phyloP scores from a whole-genome alignment of 2,888 invertebrate species.

The Odontothrips loti region DNA sequence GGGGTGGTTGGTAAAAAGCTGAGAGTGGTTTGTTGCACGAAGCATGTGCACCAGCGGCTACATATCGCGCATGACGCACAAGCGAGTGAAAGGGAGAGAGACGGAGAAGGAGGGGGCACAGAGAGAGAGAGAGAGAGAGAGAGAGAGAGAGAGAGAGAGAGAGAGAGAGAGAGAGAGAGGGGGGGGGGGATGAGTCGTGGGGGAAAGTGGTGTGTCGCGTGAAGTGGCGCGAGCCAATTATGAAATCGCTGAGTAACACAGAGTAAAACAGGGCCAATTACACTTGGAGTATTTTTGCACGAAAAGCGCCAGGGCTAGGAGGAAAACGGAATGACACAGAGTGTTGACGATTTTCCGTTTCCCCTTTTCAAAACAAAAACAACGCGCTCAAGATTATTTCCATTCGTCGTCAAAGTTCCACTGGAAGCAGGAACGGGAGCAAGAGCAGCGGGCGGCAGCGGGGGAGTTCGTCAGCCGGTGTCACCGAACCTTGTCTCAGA shows the following conservation, averaged over 20 bases:
- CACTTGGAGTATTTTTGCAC: background rate
- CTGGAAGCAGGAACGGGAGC: too few relatives aligned
- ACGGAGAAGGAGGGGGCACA: background rate
- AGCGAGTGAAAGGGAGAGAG: background rate
- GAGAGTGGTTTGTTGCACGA: constrained; percentile 18
- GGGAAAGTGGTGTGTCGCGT: constrained; percentile 32
- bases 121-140: background rate
- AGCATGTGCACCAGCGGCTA: constrained; percentile 17
- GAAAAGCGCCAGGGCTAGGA: too few relatives aligned
- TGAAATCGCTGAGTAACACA: constrained; percentile 39
- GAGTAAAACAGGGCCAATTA: constrained; percentile 29
- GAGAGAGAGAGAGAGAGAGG: background rate
- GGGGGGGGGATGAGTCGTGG: background rate
- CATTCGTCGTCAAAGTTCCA: too few relatives aligned
- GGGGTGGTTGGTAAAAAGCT: background rate
- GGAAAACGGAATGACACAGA: too few relatives aligned
- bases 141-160: constrained; percentile 28
- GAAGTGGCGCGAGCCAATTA: constrained; percentile 40
- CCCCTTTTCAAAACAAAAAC: too few relatives aligned
- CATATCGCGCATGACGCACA: too few relatives aligned
- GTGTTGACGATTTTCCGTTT: too few relatives aligned
- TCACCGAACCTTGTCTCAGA: too few relatives aligned
- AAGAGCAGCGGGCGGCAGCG: too few relatives aligned
- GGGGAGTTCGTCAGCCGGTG: too few relatives aligned
- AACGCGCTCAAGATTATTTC: too few relatives aligned